Base-by-base conservation (phyloP, 2,113 vertebrate species). In the Muscicapa adusta region DNA sequence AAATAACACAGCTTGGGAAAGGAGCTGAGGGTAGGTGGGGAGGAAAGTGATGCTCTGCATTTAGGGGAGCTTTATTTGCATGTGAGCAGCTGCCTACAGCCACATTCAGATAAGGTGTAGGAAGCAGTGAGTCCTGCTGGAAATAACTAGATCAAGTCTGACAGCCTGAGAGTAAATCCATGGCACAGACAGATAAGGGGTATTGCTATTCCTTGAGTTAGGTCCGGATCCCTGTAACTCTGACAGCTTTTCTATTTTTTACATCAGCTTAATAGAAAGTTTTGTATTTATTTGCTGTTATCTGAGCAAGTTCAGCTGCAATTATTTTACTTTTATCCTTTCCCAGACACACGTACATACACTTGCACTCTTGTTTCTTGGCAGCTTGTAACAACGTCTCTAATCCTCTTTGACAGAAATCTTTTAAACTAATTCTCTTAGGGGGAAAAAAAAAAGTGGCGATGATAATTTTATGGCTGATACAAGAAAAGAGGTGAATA, bases 201-300 rank as follows among this genome's bases (percentile, higher is more conserved):
- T 85, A 74, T 91, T 95, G 83, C 68, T 77, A 9, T 93, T 94
- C 56, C 67, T 38, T 73, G 74, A 31, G 57, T 57, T 81, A 56
- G 70, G 63, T 79, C 71, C 0, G 50, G 74, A 85, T 94, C 36
- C 53, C 63, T 72, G 58, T 50, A 66, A 62, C 74, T 68, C 77
- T 67, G 73, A 76, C 81, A 91, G 91, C 31, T 89, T 82, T 89
- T 88, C 89, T 79, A 54, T 71, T 93, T 96, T 57, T 82, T 76
- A 7, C 24, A 74, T 79, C 85, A 70, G 85, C 89, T 88, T 91
- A 92, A 89, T 23, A 66, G 67, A 77, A 94, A 93, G 45, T 73
- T 93, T 88, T 76, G 31, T 80, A 40, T 89, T 95, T 96, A 66
- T 93, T 95, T 91, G 45, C 75, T 86, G 66, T 73, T 91, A 95